Evolutionary conservation across 1,140 invertebrate species (phyloP).

Genomic region (Ooceraea biroi): DNA sequence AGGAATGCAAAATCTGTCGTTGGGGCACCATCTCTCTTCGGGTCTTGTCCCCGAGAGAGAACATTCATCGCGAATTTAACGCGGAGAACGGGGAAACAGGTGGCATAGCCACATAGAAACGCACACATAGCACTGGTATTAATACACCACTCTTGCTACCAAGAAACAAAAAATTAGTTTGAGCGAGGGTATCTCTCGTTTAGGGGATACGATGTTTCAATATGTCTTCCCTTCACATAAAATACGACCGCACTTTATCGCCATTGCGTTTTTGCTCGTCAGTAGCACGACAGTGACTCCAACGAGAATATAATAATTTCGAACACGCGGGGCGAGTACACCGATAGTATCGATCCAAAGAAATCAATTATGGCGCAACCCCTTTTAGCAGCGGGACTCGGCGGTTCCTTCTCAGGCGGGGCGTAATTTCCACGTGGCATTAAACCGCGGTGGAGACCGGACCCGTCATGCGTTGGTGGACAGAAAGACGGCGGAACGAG

Average conservation of each 20-base stretch:
- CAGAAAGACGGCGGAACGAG: slow-evolving; percentile 67
- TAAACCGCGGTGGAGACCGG: slow-evolving; percentile 61
- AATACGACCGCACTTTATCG: background rate
- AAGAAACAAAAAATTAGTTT: no score
- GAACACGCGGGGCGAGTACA: background rate
- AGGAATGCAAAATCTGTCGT: slow-evolving; percentile 56
- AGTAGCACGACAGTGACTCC: background rate
- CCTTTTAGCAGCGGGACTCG: slow-evolving; percentile 30
- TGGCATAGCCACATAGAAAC: background rate
- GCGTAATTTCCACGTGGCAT: slow-evolving; percentile 68
- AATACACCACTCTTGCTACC: slow-evolving; percentile 10
- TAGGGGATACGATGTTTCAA: background rate
- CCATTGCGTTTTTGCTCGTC: background rate
- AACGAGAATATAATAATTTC: background rate
- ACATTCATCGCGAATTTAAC: slow-evolving; percentile 69
- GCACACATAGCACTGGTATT: slow-evolving; percentile 1
- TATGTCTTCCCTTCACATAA: background rate
- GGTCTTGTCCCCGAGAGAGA: slow-evolving; percentile 25
- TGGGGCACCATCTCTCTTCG: slow-evolving; percentile 47
- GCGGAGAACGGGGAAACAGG: slow-evolving; percentile 58
- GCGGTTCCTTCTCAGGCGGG: slow-evolving; percentile 48
- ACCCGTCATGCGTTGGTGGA: slow-evolving; percentile 45
- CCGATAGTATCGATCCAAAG: slow-evolving; percentile 60
- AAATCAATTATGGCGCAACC: slow-evolving; percentile 64
- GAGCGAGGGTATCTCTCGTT: background rate